phyloP scores from a whole-genome alignment of 1,140 invertebrate species.

The Nautilus pompilius region DNA sequence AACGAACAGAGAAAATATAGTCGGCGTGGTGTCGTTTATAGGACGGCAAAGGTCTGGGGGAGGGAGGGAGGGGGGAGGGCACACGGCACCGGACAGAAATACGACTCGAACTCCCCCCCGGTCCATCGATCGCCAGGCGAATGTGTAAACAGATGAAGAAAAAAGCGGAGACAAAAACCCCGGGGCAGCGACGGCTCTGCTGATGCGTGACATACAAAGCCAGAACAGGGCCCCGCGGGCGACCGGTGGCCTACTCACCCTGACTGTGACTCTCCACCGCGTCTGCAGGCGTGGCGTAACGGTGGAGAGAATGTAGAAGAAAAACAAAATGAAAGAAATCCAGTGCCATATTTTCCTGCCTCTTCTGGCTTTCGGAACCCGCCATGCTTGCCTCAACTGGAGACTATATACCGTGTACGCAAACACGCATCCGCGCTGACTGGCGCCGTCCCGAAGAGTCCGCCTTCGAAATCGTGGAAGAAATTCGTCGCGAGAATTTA shows the following conservation, averaged over 20 bases:
- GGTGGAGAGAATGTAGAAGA: constrained; percentile 44
- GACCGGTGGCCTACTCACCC: constrained; percentile 38
- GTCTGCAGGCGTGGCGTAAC: constrained; percentile 36
- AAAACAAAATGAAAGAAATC: constrained; percentile 47
- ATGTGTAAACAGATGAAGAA: background rate
- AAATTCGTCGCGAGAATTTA: too few relatives aligned
- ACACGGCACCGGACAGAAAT: background rate
- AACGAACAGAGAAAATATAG: background rate
- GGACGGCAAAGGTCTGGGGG: too few relatives aligned
- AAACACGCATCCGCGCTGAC: too few relatives aligned
- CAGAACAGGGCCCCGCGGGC: background rate
- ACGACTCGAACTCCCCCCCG: background rate
- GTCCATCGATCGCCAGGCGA: background rate
- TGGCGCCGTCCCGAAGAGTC: too few relatives aligned
- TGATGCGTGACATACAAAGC: background rate
- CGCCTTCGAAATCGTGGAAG: too few relatives aligned
- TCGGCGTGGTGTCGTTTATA: too few relatives aligned
- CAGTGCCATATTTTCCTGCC: constrained; percentile 42
- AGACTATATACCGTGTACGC: too few relatives aligned
- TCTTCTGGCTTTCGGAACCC: too few relatives aligned
- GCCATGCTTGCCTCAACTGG: too few relatives aligned
- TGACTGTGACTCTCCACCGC: constrained; percentile 53
- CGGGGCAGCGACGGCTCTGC: background rate
- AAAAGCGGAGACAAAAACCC: background rate
- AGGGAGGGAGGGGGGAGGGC: too few relatives aligned